Conservation (phyloP, 2,797 vertebrate species). For the Myotis vivesi region DNA sequence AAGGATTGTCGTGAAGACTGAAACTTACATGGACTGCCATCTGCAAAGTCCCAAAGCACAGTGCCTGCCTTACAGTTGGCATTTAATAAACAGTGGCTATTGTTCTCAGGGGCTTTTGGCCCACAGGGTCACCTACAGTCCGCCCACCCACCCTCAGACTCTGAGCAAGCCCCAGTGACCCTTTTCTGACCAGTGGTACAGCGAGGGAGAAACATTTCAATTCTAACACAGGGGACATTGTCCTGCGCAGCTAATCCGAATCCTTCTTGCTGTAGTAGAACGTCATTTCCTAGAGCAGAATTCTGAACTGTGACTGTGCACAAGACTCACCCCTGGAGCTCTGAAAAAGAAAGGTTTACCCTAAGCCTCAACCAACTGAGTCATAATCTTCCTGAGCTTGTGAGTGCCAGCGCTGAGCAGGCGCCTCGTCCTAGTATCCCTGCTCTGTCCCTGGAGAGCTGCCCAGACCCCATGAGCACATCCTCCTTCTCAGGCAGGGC, state of each 20-base stretch:
- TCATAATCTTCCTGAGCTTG: background rate
- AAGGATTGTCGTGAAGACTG: background rate
- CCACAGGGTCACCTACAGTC: background rate
- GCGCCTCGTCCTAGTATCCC: background rate
- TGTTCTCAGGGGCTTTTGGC: constrained; percentile 36
- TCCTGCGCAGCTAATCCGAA: background rate
- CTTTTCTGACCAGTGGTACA: constrained; percentile 42
- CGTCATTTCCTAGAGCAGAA: background rate
- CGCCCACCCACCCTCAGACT: constrained; percentile 7
- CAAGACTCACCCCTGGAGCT: background rate
- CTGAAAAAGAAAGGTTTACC: background rate
- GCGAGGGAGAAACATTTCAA: background rate
- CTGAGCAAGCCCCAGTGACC: constrained; percentile 5
- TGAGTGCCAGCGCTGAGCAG: background rate
- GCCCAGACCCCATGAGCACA: background rate
- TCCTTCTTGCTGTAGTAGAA: background rate
- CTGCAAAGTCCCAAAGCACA: background rate
- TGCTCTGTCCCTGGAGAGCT: background rate
- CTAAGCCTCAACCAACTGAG: background rate
- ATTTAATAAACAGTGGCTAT: background rate
- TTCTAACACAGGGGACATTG: background rate
- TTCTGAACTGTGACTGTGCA: background rate
- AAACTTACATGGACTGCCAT: background rate
- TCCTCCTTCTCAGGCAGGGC: background rate
- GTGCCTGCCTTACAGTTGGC: background rate